Percentiles rank a stretch among this genome's conserved stretches.
These are phyloP conservation scores for Cygnus olor DNA, from an alignment of 2,797 vertebrate species.

Conservation along the genomic window DNA sequence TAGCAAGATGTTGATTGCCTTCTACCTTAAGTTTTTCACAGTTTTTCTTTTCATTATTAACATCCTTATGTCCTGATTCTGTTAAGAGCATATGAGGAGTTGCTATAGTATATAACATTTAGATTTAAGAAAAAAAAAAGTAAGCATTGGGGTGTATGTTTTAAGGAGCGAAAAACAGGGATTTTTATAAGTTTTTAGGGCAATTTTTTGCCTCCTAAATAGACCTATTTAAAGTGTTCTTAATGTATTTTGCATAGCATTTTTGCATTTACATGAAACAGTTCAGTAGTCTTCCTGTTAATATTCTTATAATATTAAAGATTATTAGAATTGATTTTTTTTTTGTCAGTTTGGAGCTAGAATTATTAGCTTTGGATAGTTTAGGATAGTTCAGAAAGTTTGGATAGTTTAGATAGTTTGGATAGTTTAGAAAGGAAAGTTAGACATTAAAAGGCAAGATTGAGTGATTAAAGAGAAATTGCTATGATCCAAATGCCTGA, in stretches of 20 bases:
- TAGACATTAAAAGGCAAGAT: background rate
- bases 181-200: rapidly evolving
- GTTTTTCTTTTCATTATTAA: background rate
- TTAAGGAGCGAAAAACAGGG: background rate
- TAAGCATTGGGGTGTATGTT: background rate
- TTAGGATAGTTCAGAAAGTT: background rate
- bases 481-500: background rate
- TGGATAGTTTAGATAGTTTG: too few species aligned
- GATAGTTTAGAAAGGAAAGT: background rate
- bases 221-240: background rate
- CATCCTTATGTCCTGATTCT: background rate
- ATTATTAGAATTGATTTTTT: background rate
- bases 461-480: background rate
- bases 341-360: background rate
- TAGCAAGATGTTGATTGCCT: background rate
- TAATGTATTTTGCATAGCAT: background rate
- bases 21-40: background rate
- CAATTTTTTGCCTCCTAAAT: background rate
- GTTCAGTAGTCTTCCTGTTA: background rate
- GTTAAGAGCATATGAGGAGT: background rate
- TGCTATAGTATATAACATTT: background rate
- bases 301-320: background rate
- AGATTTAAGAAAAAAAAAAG: background rate
- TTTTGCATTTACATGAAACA: background rate
- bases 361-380: background rate